phyloP scores from a whole-genome alignment of 92 coral and sea anemone genomes.

The Montipora capitata region DNA sequence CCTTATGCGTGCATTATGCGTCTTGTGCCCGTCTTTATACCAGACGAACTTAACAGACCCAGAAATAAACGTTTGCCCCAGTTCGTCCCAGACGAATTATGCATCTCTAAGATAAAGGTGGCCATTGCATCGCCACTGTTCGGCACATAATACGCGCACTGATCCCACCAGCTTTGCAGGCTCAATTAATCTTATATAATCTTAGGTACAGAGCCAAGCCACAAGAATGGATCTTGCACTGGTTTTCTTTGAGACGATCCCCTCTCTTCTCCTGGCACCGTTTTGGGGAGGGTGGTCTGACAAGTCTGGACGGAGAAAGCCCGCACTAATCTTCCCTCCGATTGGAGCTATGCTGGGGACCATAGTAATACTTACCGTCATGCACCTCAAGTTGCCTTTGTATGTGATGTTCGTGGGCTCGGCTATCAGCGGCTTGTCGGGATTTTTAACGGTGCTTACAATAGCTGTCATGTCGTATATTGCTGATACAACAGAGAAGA shows the following conservation, averaged over 20 bases:
- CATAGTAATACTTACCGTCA: constrained; percentile 56
- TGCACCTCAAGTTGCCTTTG: constrained; percentile 78
- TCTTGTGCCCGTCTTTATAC: no score
- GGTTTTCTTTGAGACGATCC: constrained; percentile 65
- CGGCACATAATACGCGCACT: no score
- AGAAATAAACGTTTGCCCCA: no score
- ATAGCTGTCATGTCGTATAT: constrained; percentile 83
- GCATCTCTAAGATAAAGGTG: no score
- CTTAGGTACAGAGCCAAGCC: constrained; percentile 76
- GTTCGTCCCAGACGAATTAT: no score
- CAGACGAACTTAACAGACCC: no score
- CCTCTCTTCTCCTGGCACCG: constrained; percentile 73
- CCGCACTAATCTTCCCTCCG: constrained; percentile 67
- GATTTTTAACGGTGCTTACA: constrained; percentile 68
- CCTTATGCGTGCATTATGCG: no score
- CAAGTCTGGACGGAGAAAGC: constrained; percentile 64
- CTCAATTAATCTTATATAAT: not conserved
- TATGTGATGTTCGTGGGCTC: constrained; percentile 70
- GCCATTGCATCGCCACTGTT: no score
- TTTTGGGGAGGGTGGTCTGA: constrained; percentile 88
- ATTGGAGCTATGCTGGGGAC: constrained; percentile 73
- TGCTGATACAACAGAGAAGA: constrained; percentile 79
- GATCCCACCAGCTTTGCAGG: no score
- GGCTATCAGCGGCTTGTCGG: constrained; percentile 78
- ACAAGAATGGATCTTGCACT: constrained; percentile 66